A percentile compares a stretch with the other conserved stretches of the same genome.
Evolutionary conservation across 2,888 invertebrate species (phyloP).

Genomic region (Amaurobius ferox): DNA sequence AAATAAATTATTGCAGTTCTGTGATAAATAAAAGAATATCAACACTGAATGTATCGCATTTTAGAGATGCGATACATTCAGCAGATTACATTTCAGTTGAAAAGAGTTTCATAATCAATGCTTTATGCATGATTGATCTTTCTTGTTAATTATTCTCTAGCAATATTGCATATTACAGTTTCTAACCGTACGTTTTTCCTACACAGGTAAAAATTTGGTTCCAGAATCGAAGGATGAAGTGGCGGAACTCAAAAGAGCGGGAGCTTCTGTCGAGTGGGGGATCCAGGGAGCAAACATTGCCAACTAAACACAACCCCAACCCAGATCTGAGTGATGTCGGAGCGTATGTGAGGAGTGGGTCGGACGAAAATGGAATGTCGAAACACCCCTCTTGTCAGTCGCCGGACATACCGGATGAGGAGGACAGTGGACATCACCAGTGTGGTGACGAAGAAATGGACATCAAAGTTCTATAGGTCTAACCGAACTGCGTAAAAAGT

Average conservation of each 20-base stretch:
- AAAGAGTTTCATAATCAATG: too few relatives aligned
- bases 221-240: constrained; percentile 99
- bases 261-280: constrained; percentile 95
- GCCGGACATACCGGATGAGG: constrained; percentile 54
- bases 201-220: constrained; percentile 91
- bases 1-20: too few relatives aligned
- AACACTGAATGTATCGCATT: too few relatives aligned
- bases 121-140: too few relatives aligned
- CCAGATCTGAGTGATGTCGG: constrained; percentile 89
- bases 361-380: constrained; percentile 35
- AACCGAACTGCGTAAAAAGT: neutral
- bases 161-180: too few relatives aligned
- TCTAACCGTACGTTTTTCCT: too few relatives aligned
- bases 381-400: constrained; percentile 44
- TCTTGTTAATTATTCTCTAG: too few relatives aligned
- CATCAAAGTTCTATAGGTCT: constrained; percentile 68
- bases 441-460: constrained; percentile 67
- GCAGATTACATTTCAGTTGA: too few relatives aligned
- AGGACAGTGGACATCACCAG: constrained; percentile 40
- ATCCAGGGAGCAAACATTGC: constrained; percentile 94
- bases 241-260: constrained; percentile 98
- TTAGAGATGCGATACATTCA: too few relatives aligned
- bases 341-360: constrained; percentile 25
- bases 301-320: constrained; percentile 97
- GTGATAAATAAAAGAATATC: too few relatives aligned